Evolutionary conservation across 2,113 vertebrate genomes (phyloP).

Genomic region (Nettapus auritus): DNA sequence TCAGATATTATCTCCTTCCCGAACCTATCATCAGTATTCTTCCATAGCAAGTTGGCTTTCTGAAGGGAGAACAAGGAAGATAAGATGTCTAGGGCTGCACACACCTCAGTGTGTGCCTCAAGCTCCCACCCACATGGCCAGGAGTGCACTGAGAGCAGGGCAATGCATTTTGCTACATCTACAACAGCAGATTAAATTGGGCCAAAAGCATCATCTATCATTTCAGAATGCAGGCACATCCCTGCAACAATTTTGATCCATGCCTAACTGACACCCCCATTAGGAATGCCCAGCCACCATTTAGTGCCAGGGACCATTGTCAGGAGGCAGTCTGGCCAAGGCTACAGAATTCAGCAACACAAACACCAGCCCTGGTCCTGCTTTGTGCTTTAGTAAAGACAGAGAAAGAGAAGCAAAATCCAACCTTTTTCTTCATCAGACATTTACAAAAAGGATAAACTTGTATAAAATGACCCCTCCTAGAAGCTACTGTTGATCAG

Average conservation of each 20-base stretch:
- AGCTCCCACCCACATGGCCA: background rate
- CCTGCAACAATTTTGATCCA: background rate
- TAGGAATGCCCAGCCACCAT: background rate
- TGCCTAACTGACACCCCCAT: constrained; percentile 4
- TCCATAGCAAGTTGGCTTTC: background rate
- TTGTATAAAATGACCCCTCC: background rate
- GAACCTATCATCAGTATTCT: background rate
- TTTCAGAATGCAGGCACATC: background rate
- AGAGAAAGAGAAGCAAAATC: background rate
- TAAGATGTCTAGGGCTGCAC: background rate
- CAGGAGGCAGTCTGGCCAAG: background rate
- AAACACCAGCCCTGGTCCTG: background rate
- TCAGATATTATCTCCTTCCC: background rate
- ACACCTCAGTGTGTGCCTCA: background rate
- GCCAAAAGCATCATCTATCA: background rate
- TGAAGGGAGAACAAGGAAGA: background rate
- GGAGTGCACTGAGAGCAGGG: background rate
- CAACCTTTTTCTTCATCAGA: background rate
- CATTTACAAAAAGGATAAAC: background rate
- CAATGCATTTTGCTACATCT: background rate
- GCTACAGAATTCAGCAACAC: background rate
- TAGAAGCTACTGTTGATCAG: background rate
- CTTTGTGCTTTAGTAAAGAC: background rate
- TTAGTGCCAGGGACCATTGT: background rate
- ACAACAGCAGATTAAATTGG: background rate